Evolutionary conservation across 2,888 invertebrate genomes (phyloP).

Genomic region (Diadegma fenestrale): DNA sequence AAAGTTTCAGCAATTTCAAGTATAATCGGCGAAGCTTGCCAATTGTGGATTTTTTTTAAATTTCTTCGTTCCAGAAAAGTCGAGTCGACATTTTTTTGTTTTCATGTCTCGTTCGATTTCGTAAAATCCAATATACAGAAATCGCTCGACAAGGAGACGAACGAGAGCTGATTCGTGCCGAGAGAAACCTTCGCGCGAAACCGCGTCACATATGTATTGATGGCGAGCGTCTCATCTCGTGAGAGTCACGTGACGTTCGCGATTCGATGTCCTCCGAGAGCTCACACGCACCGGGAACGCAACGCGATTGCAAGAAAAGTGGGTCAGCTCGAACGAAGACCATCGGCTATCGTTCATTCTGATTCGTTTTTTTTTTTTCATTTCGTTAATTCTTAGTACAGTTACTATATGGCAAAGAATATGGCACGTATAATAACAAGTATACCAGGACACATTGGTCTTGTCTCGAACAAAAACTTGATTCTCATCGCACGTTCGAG

Average conservation of each 20-base stretch:
- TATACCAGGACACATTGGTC: constrained; percentile 29
- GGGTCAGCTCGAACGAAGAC: constrained; percentile 58
- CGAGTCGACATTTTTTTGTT: not conserved
- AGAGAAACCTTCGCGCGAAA: constrained; percentile 51
- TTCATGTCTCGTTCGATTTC: not conserved
- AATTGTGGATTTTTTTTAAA: not conserved
- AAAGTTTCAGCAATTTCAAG: not conserved
- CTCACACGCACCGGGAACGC: constrained; percentile 62
- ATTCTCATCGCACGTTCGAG: constrained; percentile 23
- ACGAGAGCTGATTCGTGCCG: constrained; percentile 12
- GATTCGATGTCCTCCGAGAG: constrained; percentile 58
- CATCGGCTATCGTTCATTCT: constrained; percentile 45
- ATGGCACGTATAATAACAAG: constrained; percentile 61
- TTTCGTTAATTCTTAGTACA: constrained; percentile 38
- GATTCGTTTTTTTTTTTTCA: constrained; percentile 35
- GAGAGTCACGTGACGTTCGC: constrained; percentile 48
- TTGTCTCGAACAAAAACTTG: constrained; percentile 59
- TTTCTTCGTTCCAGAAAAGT: not conserved
- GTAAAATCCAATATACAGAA: constrained; percentile 24
- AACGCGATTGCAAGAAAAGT: constrained; percentile 62
- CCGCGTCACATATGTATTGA: constrained; percentile 49
- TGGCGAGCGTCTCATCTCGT: constrained; percentile 46
- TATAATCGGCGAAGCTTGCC: not conserved
- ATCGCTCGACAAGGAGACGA: constrained; percentile 31
- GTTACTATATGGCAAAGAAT: constrained; percentile 23